Evolutionary conservation across 2,797 vertebrate genomes (phyloP).

Genomic region (Pygocentrus nattereri): DNA sequence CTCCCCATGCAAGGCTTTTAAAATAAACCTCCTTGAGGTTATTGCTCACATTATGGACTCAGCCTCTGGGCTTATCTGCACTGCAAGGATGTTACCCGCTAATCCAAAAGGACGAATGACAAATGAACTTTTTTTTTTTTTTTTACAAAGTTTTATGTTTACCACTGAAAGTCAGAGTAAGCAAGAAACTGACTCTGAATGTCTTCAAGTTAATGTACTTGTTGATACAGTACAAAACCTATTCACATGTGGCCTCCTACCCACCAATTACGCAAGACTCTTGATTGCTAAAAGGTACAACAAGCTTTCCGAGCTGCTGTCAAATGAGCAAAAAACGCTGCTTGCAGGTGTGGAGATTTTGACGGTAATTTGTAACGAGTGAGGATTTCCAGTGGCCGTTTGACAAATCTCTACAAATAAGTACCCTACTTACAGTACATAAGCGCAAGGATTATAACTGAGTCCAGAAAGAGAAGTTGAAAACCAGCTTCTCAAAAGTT

Average conservation of each 20-base stretch:
- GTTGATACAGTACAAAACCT: slow-evolving; percentile 26
- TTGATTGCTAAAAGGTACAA: slow-evolving; percentile 21
- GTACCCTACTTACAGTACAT: background rate
- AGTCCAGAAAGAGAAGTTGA: background rate
- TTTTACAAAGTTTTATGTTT: background rate
- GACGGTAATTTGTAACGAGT: slow-evolving; percentile 9
- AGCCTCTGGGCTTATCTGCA: background rate
- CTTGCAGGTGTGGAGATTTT: background rate
- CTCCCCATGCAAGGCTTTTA: background rate
- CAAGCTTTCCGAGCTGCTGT: background rate
- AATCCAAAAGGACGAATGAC: slow-evolving; percentile 17
- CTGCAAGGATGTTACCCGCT: background rate
- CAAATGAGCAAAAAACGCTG: background rate
- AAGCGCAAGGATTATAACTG: background rate
- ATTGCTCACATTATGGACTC: background rate
- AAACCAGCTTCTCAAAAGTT: slow-evolving; percentile 34
- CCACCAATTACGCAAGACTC: slow-evolving; percentile 9
- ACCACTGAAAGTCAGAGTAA: background rate
- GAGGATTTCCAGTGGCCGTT: background rate
- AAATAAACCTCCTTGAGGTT: background rate
- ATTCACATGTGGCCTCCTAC: slow-evolving; percentile 35
- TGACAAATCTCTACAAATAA: slow-evolving; percentile 24
- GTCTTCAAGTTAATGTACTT: slow-evolving; percentile 22
- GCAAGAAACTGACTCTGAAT: background rate
- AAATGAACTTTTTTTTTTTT: slow-evolving; percentile 3